Evolutionary conservation across 2,888 invertebrate genomes (phyloP).

Genomic region (Pogonocherus hispidulus): DNA sequence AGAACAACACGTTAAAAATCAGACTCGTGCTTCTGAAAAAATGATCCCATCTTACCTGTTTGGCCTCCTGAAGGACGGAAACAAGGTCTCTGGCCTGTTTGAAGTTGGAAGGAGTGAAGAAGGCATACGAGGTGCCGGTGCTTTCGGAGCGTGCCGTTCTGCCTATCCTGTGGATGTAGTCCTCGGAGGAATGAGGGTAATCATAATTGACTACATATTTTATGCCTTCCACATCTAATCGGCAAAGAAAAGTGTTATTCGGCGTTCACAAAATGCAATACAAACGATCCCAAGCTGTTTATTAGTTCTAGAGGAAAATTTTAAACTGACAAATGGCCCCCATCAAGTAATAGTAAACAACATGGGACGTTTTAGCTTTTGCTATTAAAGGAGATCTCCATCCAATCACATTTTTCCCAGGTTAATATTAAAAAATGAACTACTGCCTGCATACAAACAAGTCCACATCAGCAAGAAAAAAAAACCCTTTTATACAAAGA

Average conservation of each 20-base stretch:
- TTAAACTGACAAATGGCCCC: too few species aligned
- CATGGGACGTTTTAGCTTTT: not conserved
- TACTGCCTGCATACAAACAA: too few species aligned
- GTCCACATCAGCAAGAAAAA: too few species aligned
- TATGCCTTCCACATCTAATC: slow-evolving; percentile 94
- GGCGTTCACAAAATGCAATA: not conserved
- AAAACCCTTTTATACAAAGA: not conserved
- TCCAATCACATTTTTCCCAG: too few species aligned
- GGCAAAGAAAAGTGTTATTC: not conserved
- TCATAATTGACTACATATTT: slow-evolving; percentile 98
- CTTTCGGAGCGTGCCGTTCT: slow-evolving; percentile 90
- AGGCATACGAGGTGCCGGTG: slow-evolving; percentile 94
- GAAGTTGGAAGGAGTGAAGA: slow-evolving; percentile 91
- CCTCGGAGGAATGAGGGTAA: slow-evolving; percentile 95
- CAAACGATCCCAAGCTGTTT: not conserved
- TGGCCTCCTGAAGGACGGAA: slow-evolving; percentile 88
- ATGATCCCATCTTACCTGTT: slow-evolving; percentile 76
- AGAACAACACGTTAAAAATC: slow-evolving; percentile 12
- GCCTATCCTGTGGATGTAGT: slow-evolving; percentile 96
- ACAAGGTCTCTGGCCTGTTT: slow-evolving; percentile 92
- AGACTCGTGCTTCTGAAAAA: not conserved
- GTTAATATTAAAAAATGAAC: too few species aligned
- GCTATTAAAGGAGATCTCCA: not conserved
- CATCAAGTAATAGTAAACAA: not conserved
- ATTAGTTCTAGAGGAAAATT: not conserved